phyloP scores from a whole-genome alignment of 2,113 vertebrate species.

The Carassius carassius region DNA sequence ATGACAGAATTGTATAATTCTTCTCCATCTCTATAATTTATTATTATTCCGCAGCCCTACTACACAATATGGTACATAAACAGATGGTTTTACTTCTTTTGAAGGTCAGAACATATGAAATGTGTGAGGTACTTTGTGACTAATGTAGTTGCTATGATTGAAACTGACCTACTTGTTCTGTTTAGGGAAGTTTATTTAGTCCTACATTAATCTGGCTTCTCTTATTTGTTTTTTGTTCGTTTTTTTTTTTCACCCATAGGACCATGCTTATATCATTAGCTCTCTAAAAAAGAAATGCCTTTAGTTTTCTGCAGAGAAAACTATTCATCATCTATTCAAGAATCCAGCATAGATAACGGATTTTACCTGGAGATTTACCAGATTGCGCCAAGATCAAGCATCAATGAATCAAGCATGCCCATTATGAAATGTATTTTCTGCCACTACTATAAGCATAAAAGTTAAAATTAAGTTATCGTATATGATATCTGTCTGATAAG shows the following conservation, averaged over 20 bases:
- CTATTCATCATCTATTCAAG: conserved; percentile 85
- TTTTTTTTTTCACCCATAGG: conserved; percentile 66
- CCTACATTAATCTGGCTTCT: background rate
- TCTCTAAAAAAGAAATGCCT: conserved; percentile 89
- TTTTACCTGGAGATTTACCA: conserved; percentile 87
- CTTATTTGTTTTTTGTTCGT: background rate
- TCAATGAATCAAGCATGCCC: background rate
- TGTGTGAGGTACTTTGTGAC: background rate
- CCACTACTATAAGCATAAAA: background rate
- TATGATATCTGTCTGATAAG: background rate
- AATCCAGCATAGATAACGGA: conserved; percentile 84
- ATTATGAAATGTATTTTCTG: background rate
- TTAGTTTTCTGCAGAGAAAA: conserved; percentile 86
- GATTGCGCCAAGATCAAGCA: conserved; percentile 79
- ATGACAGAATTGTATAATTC: too few relatives aligned
- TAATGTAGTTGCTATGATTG: background rate
- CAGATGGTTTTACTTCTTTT: background rate
- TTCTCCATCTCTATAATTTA: too few relatives aligned
- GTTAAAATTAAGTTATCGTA: background rate
- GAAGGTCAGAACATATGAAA: background rate
- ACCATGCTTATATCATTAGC: conserved; percentile 86
- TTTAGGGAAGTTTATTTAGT: background rate
- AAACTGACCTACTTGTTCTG: background rate
- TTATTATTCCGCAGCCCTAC: too few relatives aligned
- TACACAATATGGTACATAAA: too few relatives aligned